Conservation (phyloP, 2,113 vertebrate species). For the Eulemur rufifrons region DNA sequence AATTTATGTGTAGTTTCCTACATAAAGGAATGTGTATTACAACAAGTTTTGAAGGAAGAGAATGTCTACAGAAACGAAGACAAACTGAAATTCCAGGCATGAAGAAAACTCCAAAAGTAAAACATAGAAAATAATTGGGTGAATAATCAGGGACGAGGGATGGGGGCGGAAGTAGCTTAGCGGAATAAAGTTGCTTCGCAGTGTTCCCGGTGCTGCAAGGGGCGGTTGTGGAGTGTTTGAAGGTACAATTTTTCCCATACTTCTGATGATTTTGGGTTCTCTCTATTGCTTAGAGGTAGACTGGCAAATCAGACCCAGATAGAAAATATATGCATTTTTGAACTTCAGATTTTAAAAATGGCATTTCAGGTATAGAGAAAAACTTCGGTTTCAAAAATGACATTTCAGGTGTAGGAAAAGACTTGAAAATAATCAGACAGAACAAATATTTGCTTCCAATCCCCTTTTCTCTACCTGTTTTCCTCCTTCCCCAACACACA, state of each 20-base stretch:
- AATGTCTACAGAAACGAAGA: neutral
- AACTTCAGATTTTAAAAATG: neutral
- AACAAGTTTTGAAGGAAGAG: neutral
- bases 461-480: neutral
- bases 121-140: neutral
- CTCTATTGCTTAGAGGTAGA: neutral
- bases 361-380: neutral
- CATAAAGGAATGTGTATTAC: neutral
- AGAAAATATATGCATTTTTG: neutral
- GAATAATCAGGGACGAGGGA: neutral
- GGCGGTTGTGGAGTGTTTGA: neutral
- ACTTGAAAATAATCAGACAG: neutral
- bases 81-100: neutral
- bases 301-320: neutral
- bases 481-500: fast-evolving
- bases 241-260: neutral
- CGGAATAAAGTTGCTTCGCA: neutral
- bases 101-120: neutral
- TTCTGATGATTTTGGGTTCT: neutral
- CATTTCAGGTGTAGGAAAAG: neutral
- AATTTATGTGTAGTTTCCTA: neutral
- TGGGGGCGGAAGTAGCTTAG: too few species aligned
- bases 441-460: neutral
- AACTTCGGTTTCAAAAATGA: neutral
- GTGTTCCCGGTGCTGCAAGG: neutral